These are phyloP conservation scores for Murina feae DNA, from an alignment of 2,113 vertebrate species.

Conservation along the genomic window DNA sequence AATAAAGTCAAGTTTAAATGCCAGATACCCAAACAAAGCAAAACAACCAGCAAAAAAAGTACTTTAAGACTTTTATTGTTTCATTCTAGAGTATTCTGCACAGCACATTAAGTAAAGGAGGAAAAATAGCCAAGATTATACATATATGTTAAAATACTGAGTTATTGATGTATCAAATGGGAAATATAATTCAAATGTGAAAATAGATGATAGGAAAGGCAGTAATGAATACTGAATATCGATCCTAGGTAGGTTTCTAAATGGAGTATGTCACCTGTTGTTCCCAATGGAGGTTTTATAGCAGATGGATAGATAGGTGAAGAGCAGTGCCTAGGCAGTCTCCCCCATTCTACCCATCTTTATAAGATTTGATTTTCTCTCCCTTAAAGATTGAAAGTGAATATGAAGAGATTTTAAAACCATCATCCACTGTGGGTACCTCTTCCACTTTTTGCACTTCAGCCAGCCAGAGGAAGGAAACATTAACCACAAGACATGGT, in stretches of 20 bases:
- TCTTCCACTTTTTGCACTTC: conserved; percentile 77
- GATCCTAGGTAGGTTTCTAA: conserved; percentile 24
- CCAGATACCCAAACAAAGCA: conserved; percentile 4
- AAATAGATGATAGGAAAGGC: conserved; percentile 32
- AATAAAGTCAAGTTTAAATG: conserved; percentile 47
- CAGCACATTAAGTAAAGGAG: conserved; percentile 34
- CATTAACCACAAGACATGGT: conserved; percentile 61
- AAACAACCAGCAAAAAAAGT: conserved; percentile 40
- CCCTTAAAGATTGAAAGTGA: conserved; percentile 86
- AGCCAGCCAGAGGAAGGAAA: conserved; percentile 73
- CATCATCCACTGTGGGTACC: conserved; percentile 74
- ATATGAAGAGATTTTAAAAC: conserved; percentile 83
- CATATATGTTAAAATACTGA: conserved; percentile 39
- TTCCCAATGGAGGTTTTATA: background rate
- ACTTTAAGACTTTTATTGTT: conserved; percentile 34
- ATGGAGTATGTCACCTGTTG: conserved; percentile 8
- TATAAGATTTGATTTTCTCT: conserved; percentile 71
- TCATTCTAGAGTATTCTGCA: conserved; percentile 7
- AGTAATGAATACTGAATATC: conserved; percentile 18
- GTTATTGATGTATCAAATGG: background rate
- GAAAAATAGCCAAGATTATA: conserved; percentile 3
- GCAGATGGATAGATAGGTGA: background rate
- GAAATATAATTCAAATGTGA: conserved; percentile 22
- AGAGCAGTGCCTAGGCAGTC: background rate
- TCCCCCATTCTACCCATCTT: background rate